These are phyloP conservation scores for Tadarida brasiliensis DNA, from an alignment of 2,797 vertebrate genomes.

Conservation along the genomic window DNA sequence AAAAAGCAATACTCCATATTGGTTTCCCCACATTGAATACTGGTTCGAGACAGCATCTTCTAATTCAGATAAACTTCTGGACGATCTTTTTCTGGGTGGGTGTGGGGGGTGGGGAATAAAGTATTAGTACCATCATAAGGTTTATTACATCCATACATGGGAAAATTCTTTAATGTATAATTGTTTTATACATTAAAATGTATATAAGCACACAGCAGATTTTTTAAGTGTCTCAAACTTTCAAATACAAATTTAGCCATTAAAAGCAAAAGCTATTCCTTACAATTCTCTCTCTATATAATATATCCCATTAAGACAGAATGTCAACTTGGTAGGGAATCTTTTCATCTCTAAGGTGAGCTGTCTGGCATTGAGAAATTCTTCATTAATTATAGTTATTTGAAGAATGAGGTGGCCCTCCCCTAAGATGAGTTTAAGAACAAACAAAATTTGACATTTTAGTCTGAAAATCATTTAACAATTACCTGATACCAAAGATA, in stretches of 20 bases:
- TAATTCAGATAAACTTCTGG: too few species aligned
- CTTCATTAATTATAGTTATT: background rate
- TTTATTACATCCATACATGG: too few species aligned
- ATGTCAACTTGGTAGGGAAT: background rate
- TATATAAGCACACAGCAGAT: conserved; percentile 16
- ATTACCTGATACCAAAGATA: background rate
- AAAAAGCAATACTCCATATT: too few species aligned
- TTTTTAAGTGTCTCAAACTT: conserved; percentile 19
- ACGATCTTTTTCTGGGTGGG: too few species aligned
- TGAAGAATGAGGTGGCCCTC: too few species aligned
- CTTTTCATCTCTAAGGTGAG: background rate
- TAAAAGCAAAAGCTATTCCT: conserved; percentile 35
- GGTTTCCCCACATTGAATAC: too few species aligned
- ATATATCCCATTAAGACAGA: background rate
- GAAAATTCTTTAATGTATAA: too few species aligned
- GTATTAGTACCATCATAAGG: too few species aligned
- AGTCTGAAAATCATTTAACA: too few species aligned
- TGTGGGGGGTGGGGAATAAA: too few species aligned
- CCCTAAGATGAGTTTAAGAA: too few species aligned
- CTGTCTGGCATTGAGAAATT: background rate
- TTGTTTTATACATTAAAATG: conserved; percentile 51
- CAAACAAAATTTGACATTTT: background rate
- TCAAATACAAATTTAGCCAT: conserved; percentile 49
- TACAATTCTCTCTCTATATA: background rate
- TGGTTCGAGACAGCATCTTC: too few species aligned